Base-by-base conservation (phyloP, 1,140 invertebrate species). In the Drosophila equinoxialis region DNA sequence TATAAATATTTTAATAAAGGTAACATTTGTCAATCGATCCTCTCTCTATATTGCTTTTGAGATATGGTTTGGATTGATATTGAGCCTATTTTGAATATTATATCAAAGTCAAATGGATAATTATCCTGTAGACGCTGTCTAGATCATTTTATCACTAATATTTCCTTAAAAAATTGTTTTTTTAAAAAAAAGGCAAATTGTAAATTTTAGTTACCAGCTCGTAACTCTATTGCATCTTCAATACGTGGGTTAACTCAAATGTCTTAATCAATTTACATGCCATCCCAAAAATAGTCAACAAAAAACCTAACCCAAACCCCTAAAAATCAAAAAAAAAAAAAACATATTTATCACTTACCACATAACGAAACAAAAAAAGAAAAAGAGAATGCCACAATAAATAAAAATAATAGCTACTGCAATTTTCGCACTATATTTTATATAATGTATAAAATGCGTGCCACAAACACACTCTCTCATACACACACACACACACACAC, bases 301-400 rank as follows among this genome's bases (percentile, higher is more conserved):
- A 65, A 71, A 71, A 71, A 39, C n/a, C 13, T 39, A 39, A 37
- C 45, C 26, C 37, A 65, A 71, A 6, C 11, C 33, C 0, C 33
- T 5, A 62, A 59, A 60, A 5, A 8, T 2, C 64, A 58, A 65
- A 55, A 55, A 7, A 23, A 59, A 60, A 55, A 7, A 23, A 59
- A 41, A 45, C 55, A 78, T 78, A 71, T 78, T 78, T 78, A 78
- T 78, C 76, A 78, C 72, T 75, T 78, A 75, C 72, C 76, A 75
- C 73, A 78, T 61, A 78, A 70, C 66, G 74, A 66, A 65, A 48
- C 17, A 57, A 17, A 48, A 59, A 62, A 76, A 54, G 41, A 35
- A 57, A 73, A 73, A 55, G 68, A 62, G 70, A 66, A 23, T 41
- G 64, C 20, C 35, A 17, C 67, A 72, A 78, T 77, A 71, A 77